phyloP scores from a whole-genome alignment of 1,140 invertebrate species.

The Euura saliciscinereae region DNA sequence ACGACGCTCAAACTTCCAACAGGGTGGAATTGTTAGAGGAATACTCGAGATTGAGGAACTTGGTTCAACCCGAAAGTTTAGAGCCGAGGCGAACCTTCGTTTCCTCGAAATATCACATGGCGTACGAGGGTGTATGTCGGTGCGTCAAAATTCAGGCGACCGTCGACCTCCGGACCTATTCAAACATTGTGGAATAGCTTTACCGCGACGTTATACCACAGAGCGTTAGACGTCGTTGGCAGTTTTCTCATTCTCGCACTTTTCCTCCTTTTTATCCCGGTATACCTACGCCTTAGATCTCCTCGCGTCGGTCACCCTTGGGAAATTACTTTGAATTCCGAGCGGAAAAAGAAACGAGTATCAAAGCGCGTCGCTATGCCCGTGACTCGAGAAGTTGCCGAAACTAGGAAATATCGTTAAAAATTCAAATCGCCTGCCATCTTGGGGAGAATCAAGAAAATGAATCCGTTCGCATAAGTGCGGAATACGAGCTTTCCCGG shows the following conservation, averaged over 20 bases:
- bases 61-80: neutral
- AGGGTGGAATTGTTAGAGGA: too few species aligned
- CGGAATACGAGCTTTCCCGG: too few species aligned
- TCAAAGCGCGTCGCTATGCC: too few species aligned
- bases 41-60: too few species aligned
- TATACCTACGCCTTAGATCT: neutral
- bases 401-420: neutral
- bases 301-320: neutral
- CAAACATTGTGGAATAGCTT: neutral
- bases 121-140: neutral
- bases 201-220: neutral
- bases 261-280: neutral
- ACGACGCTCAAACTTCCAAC: too few species aligned
- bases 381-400: neutral
- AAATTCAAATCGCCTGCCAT: neutral
- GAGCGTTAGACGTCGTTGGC: neutral
- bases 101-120: conserved; percentile 2
- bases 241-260: conserved; percentile 7
- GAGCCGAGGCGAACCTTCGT: neutral
- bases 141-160: conserved; percentile 3
- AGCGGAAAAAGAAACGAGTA: neutral
- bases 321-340: conserved; percentile 5
- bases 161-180: neutral
- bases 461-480: too few species aligned
- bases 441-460: neutral